Evolutionary conservation across 1,140 invertebrate genomes (phyloP), one percentile per base, ranked within the genome.

Genomic region (Drosophila trapezifrons): DNA sequence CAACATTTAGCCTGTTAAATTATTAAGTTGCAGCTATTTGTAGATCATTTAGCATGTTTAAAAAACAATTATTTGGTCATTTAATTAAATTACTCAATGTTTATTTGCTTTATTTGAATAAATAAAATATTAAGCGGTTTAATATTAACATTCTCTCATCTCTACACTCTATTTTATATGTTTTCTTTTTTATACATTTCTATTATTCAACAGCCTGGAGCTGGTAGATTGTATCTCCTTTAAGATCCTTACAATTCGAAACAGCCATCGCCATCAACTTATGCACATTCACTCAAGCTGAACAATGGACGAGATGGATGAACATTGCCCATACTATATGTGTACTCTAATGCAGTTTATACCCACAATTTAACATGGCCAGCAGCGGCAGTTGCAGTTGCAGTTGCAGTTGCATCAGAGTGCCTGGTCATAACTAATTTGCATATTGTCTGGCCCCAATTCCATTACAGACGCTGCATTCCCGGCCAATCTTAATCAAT

Each of bases 341-440:
- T 35, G 40, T 52, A 25, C 57, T 22, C 70, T 78, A 78, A 86
- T 86, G 82, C 60, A 78, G 82, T 86, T 85, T 81, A 86, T 85
- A 80, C 66, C 82, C 81, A 86, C 81, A 85, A 85, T 85, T 86
- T 79, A 82, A 72, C 83, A 82, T 72, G 47, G 66, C 32, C 78
- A 76, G 65, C 58, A 47, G 58, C 63, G 51, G 63, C 70, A 79
- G 80, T 63, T 65, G 76, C 76, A 76, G 81, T 59, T 65, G 71
- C 76, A 73, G 67, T 66, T 54, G 75, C 70, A 76, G 29, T 35
- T 52, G 29, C 49, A 37, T 69, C 65, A 37, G 70, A 65, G 58
- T 71, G 69, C 35, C 17, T 58, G 65, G n/a, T 32, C 18, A 27
- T 75, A 60, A 64, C 82, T 82, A 87, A 86, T 86, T 86, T 86